phyloP scores from a whole-genome alignment of 2,113 vertebrate genomes.

The Sula dactylatra region DNA sequence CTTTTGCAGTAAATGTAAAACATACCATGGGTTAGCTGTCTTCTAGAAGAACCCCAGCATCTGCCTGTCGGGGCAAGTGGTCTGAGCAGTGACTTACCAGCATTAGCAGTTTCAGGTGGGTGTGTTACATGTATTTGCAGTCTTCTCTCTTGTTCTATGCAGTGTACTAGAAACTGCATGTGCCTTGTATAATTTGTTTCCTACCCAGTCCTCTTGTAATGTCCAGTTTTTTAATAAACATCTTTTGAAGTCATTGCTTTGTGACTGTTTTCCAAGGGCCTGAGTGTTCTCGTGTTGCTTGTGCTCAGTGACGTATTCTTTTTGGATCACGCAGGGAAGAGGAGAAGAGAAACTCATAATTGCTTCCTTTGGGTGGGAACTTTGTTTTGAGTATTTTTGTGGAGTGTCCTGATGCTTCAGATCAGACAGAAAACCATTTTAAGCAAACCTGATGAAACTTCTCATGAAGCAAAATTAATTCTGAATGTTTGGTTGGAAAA shows the following conservation, averaged over 20 bases:
- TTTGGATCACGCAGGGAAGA: background rate
- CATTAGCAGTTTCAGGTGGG: constrained; percentile 60
- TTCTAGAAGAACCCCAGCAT: background rate
- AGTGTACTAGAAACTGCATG: background rate
- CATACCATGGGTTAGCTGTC: background rate
- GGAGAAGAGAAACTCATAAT: background rate
- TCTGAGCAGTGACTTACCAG: background rate
- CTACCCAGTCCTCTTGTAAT: constrained; percentile 52
- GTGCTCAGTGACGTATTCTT: background rate
- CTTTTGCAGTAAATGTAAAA: background rate
- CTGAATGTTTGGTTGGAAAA: background rate
- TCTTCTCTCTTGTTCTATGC: background rate
- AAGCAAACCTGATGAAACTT: background rate
- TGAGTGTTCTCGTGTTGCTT: background rate
- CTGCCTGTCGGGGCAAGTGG: background rate
- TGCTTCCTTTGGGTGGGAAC: background rate
- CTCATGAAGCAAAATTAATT: background rate
- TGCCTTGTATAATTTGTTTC: constrained; percentile 20
- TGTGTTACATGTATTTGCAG: constrained; percentile 12
- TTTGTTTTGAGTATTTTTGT: background rate
- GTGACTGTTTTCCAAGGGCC: constrained; percentile 64
- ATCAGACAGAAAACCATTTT: background rate
- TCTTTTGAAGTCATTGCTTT: constrained; percentile 62
- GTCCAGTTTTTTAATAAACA: constrained; percentile 72
- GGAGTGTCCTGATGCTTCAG: background rate